Base-by-base conservation (phyloP, 1,140 invertebrate species). In the Schlechtendalia chinensis region DNA sequence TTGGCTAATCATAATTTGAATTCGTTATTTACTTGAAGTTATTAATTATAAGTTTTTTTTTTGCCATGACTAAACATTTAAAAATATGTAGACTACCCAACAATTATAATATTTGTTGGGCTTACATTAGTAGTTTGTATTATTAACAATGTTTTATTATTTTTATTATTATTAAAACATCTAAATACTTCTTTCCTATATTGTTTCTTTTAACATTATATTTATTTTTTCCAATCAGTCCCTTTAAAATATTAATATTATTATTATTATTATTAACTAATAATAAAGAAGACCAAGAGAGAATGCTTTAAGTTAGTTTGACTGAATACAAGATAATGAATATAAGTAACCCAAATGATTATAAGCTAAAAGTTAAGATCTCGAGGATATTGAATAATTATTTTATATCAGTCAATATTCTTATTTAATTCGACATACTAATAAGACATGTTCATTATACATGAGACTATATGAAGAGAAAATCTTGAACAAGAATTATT, bases 121-220 rank as follows among this genome's bases (percentile, higher is more conserved):
- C 69, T 72, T 72, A 72, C 24, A 72, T 72, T 72, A 54, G 69
- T 72, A 72, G 69, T 72, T 72, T 53, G 69, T 71, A 71, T 71
- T 71, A 71, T 71, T 71, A 27, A 53, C 16, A 71, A 53, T 27
- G 1, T 71, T 71, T 65, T 63, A 29, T 65, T 65, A 24, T 67
- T 67, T 45, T 67, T 71, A 27, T 71, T 71, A 71, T 27, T 71
- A 53, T 19, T 53, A 19, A 50, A 53, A 71, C 45, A 53, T 50
- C 22, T 71, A 71, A 27, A 5, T 19, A 69, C 27, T 27, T 67
- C 29, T 71, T 27, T 27, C 67, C 47, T 12, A 50, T 14, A 47
- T 14, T 47, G 50, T 2, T 71, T 69, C 17, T 53, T 71, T 27
- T 19, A 27, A 71, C 27, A 29, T 50, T 53, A 1, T 54, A 54